Evolutionary conservation across 2,113 vertebrate species (phyloP), one percentile per base, ranked within the genome.

Genomic region (Semicossyphus pulcher): DNA sequence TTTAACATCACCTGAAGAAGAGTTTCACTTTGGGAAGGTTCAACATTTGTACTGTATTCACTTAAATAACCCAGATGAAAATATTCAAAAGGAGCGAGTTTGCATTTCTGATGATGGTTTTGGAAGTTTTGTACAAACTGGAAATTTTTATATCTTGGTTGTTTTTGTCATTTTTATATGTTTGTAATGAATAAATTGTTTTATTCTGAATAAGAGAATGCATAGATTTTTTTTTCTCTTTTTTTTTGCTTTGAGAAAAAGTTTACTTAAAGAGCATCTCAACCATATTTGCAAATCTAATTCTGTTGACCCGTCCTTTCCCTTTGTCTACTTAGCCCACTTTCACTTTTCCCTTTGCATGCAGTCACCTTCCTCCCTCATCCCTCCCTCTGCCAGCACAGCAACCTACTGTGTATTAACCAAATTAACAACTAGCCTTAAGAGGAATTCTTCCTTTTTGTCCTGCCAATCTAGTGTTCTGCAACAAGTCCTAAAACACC

Each of bases 151-250:
- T 92, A 89, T 89, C 69, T 87, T 84, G 71, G 44, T 83, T 90
- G 85, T 88, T 88, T 81, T 81, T 90, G 89, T 90, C 73, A 81
- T 89, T 93, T 93, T 93, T 92, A 88, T 90, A 92, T 91, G 87
- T 90, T 92, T 90, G 78, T 91, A 85, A 83, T 80, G 62, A 93
- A 92, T 92, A 92, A 92, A 93, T 85, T 57, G 70, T 80, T 88
- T 85, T 89, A 90, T 90, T 84, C 72, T 59, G 26, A 80, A 81
- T 54, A 48, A 34, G 45, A 3, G 26, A 14, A 29, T 39, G 42
- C 64, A 3, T 23, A 66, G 8, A 36, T 25, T 47, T 44, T 56
- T 44, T 52, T 59, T 66, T 60, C 36, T n/a, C n/a, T n/a, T n/a
- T n/a, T n/a, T n/a, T n/a, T n/a, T n/a, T n/a, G n/a, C n/a, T n/a